These are phyloP conservation scores for Tanaodytes sp. DNA, from an alignment of 2,888 invertebrate genomes.

Conservation along the genomic window DNA sequence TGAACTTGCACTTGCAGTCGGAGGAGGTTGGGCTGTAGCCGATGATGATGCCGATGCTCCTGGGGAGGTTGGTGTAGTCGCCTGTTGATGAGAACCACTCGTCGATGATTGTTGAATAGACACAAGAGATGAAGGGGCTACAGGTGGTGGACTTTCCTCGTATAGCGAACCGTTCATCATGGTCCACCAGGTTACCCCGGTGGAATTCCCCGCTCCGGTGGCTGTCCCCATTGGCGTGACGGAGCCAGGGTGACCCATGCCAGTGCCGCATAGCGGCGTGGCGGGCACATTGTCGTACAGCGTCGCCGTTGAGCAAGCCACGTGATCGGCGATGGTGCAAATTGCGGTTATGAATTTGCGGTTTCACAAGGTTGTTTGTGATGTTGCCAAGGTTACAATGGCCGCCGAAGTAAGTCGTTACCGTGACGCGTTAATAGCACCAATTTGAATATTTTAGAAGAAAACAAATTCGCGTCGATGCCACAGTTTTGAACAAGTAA, in stretches of 20 bases:
- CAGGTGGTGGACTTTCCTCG: conserved; percentile 79
- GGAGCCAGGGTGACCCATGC: conserved; percentile 73
- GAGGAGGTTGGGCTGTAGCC: conserved; percentile 68
- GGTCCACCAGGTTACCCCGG: conserved; percentile 87
- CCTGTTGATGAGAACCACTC: conserved; percentile 72
- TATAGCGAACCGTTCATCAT: conserved; percentile 89
- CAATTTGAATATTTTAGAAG: conserved; percentile 51
- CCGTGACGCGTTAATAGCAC: conserved; percentile 48
- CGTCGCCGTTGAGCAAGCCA: conserved; percentile 87
- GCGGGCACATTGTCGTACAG: conserved; percentile 87
- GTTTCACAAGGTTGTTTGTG: conserved; percentile 62
- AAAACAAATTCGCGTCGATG: conserved; percentile 52
- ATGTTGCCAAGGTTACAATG: conserved; percentile 53
- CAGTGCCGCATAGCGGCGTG: conserved; percentile 77
- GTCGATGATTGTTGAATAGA: conserved; percentile 71
- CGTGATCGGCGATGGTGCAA: conserved; percentile 82
- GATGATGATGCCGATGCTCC: conserved; percentile 71
- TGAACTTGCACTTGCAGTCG: conserved; percentile 79
- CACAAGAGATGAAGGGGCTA: conserved; percentile 72
- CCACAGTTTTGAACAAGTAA: conserved; percentile 57
- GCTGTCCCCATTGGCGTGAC: conserved; percentile 76
- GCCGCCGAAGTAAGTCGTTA: conserved; percentile 43
- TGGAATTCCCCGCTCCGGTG: conserved; percentile 87
- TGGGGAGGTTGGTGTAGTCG: conserved; percentile 75
- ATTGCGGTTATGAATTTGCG: conserved; percentile 74